A percentile compares a stretch with the other conserved stretches of the same genome.
These are phyloP conservation scores for Galaxea fascicularis DNA, from an alignment of 92 coral and sea anemone species.

Conservation along the genomic window DNA sequence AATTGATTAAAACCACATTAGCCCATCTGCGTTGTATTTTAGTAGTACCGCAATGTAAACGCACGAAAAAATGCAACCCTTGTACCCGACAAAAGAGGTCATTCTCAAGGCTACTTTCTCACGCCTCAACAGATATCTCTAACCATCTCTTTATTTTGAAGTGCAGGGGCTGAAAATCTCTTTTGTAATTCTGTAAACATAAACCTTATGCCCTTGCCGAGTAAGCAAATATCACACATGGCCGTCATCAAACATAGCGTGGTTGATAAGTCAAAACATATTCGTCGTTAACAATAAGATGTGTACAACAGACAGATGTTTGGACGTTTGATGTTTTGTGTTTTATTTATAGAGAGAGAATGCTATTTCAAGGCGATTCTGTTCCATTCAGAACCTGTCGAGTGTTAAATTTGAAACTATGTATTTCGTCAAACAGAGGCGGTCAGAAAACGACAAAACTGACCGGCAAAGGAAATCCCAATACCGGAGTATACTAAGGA, in stretches of 20 bases:
- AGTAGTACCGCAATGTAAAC: too few relatives aligned
- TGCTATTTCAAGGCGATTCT: background rate
- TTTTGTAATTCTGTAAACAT: background rate
- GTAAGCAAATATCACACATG: slow-evolving; percentile 2
- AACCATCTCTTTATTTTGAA: too few relatives aligned
- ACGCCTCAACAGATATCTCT: background rate
- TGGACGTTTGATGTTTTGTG: background rate
- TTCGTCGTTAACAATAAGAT: background rate
- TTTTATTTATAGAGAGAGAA: background rate
- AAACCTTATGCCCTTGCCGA: background rate
- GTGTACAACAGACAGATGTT: slow-evolving; percentile 5
- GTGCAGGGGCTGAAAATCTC: too few relatives aligned
- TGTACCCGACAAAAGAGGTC: background rate
- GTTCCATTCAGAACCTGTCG: too few relatives aligned
- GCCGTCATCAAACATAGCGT: background rate
- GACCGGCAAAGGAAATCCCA: too few relatives aligned
- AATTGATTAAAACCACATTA: too few relatives aligned
- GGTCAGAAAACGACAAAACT: too few relatives aligned
- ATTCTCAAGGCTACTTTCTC: slow-evolving; percentile 4
- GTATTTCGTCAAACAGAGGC: too few relatives aligned
- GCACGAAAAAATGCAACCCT: background rate
- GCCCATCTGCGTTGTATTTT: too few relatives aligned
- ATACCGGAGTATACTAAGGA: too few relatives aligned
- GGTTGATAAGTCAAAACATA: background rate
- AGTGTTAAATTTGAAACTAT: too few relatives aligned